Evolutionary conservation across 2,797 vertebrate species (phyloP), one percentile per base, ranked within the genome.

Genomic region (Emys orbicularis): DNA sequence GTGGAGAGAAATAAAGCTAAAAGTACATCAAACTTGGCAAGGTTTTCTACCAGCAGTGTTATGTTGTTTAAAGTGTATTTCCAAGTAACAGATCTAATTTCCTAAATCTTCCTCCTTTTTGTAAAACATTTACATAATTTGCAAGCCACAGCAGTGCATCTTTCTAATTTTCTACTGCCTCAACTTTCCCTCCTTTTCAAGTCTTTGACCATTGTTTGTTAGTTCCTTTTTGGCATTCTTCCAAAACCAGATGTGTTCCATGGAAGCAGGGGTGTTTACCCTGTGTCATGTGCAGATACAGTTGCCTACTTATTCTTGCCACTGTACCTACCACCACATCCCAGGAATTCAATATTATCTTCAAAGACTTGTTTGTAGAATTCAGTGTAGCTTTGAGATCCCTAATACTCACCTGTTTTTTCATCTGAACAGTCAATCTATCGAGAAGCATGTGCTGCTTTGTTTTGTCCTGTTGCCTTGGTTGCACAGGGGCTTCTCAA

Each of bases 391-490:
- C 52, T 77, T 56, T 79, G 72, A 57, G 81, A 19, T 79, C 49
- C 84, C 47, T 83, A 72, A 50, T 9, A 23, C 31, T 68, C 56
- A 81, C 29, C 57, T 72, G 23, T 81, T 29, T 84, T 88, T 88
- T 88, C 65, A 88, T 61, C 76, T 74, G 47, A 34, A 37, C 68
- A 88, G 52, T 92, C 74, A 84, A 83, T 49, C 56, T 68, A 34
- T 50, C 4, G 50, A 72, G 61, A 74, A 61, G 59, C n/a, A 31
- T 76, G 31, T 34, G 37, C 86, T 81, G 52, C 90, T 88, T 92
- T 88, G 61, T 85, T 81, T 83, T 85, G 61, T 92, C 86, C 74
- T 92, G 82, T 84, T 92, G 59, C n/a, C 25, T 84, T 59, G 54
- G 76, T 41, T 31, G 61, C 84, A 85, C 82, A 54, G 57, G 53